Conservation (phyloP, 1,140 invertebrate species). For the Linepithema humile region DNA sequence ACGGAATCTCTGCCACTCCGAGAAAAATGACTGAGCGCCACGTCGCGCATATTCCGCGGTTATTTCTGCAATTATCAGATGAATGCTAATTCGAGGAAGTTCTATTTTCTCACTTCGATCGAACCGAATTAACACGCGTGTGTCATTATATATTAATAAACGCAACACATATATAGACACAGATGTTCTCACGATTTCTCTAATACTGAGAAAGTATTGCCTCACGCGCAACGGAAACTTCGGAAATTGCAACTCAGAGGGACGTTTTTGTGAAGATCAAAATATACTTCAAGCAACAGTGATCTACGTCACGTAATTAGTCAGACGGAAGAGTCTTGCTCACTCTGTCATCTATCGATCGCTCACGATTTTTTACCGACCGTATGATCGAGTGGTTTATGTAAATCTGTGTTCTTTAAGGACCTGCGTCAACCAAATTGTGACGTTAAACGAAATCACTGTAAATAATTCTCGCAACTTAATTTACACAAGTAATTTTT, state of each 20-base stretch:
- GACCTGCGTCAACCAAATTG: slow-evolving; percentile 5
- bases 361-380: background rate
- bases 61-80: slow-evolving; percentile 15
- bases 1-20: background rate
- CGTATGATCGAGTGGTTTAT: background rate
- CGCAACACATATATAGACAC: background rate
- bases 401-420: slow-evolving; percentile 2
- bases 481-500: background rate
- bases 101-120: background rate
- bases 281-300: background rate
- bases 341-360: background rate
- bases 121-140: slow-evolving; percentile 20
- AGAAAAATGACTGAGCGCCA: background rate
- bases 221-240: slow-evolving; percentile 1
- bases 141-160: background rate
- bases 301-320: slow-evolving; percentile 7
- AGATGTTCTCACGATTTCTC: background rate
- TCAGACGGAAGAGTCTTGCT: background rate
- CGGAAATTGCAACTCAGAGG: background rate
- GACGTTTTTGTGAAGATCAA: background rate
- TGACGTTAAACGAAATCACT: slow-evolving; percentile 6
- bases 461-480: slow-evolving; percentile 1
- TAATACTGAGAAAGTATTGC: background rate
- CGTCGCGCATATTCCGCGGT: background rate
- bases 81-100: slow-evolving; percentile 10